Conservation (phyloP, 1,140 invertebrate genomes). For the Lordiphosa collinella region DNA sequence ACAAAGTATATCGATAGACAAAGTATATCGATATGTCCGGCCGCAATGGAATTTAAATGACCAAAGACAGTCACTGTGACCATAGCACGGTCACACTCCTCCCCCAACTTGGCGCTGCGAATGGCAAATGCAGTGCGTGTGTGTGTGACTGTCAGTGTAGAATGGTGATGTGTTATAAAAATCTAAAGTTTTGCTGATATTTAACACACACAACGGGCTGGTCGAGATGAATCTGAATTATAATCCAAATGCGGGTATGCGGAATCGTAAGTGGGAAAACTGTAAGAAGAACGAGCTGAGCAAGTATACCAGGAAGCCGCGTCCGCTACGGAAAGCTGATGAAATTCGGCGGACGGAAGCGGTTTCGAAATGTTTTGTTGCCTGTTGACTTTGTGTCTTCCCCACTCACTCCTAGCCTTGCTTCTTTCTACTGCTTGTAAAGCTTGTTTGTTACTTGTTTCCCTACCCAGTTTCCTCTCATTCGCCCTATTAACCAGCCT, state of each 20-base stretch:
- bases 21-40: too few species aligned
- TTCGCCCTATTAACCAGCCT: constrained; percentile 1
- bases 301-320: constrained; percentile 61
- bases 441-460: constrained; percentile 49
- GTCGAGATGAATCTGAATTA: constrained; percentile 79
- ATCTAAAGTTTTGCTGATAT: constrained; percentile 28
- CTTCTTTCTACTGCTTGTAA: constrained; percentile 39
- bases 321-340: constrained; percentile 11
- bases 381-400: neutral
- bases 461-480: neutral
- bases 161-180: constrained; percentile 24
- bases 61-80: too few species aligned
- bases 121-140: too few species aligned
- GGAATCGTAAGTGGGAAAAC: constrained; percentile 80
- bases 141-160: too few species aligned
- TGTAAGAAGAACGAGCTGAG: constrained; percentile 74
- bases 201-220: constrained; percentile 17
- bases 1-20: too few species aligned
- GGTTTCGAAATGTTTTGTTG: constrained; percentile 4
- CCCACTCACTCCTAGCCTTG: neutral
- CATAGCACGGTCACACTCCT: constrained; percentile 9
- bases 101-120: neutral
- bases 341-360: constrained; percentile 2
- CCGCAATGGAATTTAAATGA: too few species aligned
- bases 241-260: constrained; percentile 80